Conservation (phyloP, 2,797 vertebrate species). For the Rhinella marina region DNA sequence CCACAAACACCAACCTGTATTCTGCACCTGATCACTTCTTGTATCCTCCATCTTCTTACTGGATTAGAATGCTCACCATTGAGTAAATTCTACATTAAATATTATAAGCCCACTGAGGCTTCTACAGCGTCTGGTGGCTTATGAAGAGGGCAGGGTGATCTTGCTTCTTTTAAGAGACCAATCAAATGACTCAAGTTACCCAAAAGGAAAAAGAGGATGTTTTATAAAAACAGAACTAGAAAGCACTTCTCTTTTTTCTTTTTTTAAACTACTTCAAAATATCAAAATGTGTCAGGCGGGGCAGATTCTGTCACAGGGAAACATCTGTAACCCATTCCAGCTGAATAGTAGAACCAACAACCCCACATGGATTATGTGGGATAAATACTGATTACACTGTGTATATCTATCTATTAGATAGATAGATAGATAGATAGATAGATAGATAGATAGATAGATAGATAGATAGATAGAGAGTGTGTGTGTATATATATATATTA, state of each 20-base stretch:
- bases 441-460: no score
- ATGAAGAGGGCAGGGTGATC: background rate
- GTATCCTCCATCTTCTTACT: conserved; percentile 7
- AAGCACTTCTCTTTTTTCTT: background rate
- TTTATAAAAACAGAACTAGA: background rate
- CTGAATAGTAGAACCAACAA: background rate
- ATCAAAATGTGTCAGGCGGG: background rate
- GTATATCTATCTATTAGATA: no score
- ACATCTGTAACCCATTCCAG: background rate
- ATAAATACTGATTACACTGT: no score
- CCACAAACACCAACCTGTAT: conserved; percentile 3
- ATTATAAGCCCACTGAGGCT: background rate
- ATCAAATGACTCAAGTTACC: conserved; percentile 11
- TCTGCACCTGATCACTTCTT: background rate
- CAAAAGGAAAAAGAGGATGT: conserved; percentile 31
- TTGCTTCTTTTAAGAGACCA: background rate
- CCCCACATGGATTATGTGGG: no score
- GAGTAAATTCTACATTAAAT: background rate
- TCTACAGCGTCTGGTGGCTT: background rate
- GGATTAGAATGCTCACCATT: background rate
- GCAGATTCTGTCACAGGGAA: background rate
- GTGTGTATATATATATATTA: no score
- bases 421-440: no score
- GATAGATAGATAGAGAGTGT: no score
- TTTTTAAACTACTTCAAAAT: background rate